These are phyloP conservation scores for Drosophila subpulchrella DNA, from an alignment of 1,140 invertebrate species.

Conservation along the genomic window DNA sequence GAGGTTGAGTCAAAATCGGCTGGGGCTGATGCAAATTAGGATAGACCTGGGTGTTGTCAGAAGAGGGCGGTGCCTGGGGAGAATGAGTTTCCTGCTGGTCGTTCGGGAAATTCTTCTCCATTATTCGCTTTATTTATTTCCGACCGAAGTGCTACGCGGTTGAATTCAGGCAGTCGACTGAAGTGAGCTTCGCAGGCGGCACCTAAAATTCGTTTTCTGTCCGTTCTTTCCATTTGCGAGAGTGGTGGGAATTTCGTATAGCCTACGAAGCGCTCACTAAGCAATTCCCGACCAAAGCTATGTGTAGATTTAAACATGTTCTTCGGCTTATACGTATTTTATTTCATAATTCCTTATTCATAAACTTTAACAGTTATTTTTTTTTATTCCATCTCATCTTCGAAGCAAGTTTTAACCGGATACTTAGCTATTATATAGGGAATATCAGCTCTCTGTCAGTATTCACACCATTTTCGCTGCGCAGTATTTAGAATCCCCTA, in stretches of 20 bases:
- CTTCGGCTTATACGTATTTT: no score
- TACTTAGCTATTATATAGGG: no score
- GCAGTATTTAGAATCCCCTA: background rate
- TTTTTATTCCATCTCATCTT: no score
- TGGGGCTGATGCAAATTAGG: background rate
- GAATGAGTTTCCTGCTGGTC: background rate
- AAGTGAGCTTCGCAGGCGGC: background rate
- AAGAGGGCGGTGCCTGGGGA: slow-evolving; percentile 11
- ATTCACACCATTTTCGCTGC: background rate
- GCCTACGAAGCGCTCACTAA: background rate
- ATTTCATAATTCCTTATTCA: no score
- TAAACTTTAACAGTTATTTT: no score
- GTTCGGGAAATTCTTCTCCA: slow-evolving; percentile 17
- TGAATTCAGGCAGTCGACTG: slow-evolving; percentile 4
- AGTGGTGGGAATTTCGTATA: background rate
- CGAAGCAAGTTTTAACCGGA: no score
- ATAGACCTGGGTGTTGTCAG: slow-evolving; percentile 11
- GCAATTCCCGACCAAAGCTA: background rate
- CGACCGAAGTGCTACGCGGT: slow-evolving; percentile 20
- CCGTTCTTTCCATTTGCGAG: background rate
- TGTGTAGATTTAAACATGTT: background rate
- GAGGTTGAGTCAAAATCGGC: background rate
- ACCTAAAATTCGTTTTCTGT: background rate
- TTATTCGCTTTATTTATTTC: slow-evolving; percentile 3
- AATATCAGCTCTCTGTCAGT: background rate